phyloP scores from a whole-genome alignment of 2,797 vertebrate species.

The Bucorvus abyssinicus region DNA sequence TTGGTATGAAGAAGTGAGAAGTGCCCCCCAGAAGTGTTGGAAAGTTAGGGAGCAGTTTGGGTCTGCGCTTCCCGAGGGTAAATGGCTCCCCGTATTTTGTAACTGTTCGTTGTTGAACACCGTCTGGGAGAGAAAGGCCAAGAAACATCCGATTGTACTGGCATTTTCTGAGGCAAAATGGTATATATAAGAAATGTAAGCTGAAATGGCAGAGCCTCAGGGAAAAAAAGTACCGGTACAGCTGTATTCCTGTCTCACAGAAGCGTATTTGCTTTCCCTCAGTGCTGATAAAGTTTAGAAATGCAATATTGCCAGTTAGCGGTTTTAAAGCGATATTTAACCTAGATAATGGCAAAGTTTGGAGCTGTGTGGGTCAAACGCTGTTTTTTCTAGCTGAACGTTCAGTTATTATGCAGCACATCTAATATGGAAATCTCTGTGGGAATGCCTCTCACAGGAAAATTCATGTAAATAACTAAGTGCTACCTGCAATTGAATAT shows the following conservation, averaged over 20 bases:
- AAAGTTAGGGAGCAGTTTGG: constrained; percentile 72
- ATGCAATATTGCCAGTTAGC: background rate
- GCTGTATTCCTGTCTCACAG: background rate
- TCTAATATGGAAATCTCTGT: constrained; percentile 47
- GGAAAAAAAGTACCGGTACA: background rate
- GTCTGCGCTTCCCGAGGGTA: constrained; percentile 32
- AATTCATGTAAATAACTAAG: constrained; percentile 38
- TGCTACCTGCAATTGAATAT: constrained; percentile 43
- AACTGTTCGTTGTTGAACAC: background rate
- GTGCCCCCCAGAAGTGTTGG: constrained; percentile 70
- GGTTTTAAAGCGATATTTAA: background rate
- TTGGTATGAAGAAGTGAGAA: constrained; percentile 76
- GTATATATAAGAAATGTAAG: background rate
- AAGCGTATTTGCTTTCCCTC: background rate
- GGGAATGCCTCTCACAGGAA: constrained; percentile 45
- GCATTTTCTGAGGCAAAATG: background rate
- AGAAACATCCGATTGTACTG: constrained; percentile 4
- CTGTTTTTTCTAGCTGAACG: background rate
- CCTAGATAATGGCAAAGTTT: background rate
- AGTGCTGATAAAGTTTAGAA: constrained; percentile 29
- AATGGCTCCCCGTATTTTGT: constrained; percentile 43
- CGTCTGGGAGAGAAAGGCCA: constrained; percentile 30
- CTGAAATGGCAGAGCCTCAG: constrained; percentile 26
- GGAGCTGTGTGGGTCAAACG: background rate
- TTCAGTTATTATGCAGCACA: background rate